Evolutionary conservation across 2,797 vertebrate genomes (phyloP), one percentile per base, ranked within the genome.

Genomic region (Hoplostethus mediterraneus): DNA sequence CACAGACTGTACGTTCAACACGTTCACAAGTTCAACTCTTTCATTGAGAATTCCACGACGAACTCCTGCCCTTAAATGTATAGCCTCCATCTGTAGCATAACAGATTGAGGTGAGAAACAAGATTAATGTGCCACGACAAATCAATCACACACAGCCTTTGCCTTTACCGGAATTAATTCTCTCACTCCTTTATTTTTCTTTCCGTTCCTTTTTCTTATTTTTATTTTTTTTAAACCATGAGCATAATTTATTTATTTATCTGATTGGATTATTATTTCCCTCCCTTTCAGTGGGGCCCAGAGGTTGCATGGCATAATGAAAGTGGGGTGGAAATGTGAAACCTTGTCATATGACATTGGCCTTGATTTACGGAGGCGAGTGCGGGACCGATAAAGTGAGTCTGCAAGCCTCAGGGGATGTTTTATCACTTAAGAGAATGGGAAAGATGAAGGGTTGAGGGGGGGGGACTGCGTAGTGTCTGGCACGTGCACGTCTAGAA

Each of bases 301-400:
- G 64, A 80, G 75, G 71, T 60, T 69, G 60, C 54, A 71, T 16
- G 21, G 63, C 66, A 78, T 73, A 85, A 90, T 90, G 76, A 73
- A 84, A 79, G 85, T 78, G 54, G 73, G 70, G 63, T 60, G 14
- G 57, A 75, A 67, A 83, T 83, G 71, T 83, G 74, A 82, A 87
- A 81, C 78, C 82, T 76, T 79, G 84, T 86, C 76, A 69, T 74
- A 68, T 79, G 69, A 82, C 84, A 58, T 75, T 72, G 74, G 68
- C 57, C 57, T 60, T 92, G 84, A 92, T 92, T 88, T 87, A 90
- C 44, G 73, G 85, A 51, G 42, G 42, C 31, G 74, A 72, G 71
- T 71, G 30, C n/a, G 33, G 71, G 65, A 85, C 79, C 60, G 77
- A 85, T 75, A 81, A 85, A 90, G 72, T 65, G 52, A 83, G 70